Conservation (phyloP, 2,113 vertebrate species). For the Pachyramphus minor region DNA sequence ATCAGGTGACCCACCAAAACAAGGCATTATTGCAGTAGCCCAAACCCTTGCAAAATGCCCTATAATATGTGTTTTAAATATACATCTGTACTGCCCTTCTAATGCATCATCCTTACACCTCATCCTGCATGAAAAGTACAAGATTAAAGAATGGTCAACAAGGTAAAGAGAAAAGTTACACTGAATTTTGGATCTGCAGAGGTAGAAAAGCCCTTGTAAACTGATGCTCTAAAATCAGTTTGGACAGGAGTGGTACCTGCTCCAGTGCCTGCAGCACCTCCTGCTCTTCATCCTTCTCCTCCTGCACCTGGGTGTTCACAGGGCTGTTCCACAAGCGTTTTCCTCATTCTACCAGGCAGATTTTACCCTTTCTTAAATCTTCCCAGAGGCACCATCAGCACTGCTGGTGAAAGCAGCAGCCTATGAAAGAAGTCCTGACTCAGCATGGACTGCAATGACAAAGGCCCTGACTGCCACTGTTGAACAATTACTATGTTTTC, state of each 20-base stretch:
- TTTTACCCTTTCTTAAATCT: neutral
- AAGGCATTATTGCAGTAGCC: neutral
- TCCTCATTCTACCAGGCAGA: neutral
- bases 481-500: neutral
- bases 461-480: neutral
- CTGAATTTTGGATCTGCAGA: neutral
- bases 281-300: neutral
- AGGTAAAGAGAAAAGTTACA: neutral
- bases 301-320: neutral
- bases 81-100: neutral
- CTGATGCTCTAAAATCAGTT: neutral
- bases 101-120: neutral
- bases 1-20: neutral
- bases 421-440: neutral
- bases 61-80: neutral
- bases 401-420: fast-evolving
- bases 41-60: neutral
- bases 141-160: neutral
- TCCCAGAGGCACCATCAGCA: neutral
- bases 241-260: neutral
- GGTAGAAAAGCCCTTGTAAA: neutral
- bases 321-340: neutral
- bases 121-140: neutral
- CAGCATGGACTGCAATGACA: fast-evolving
- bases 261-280: neutral